Base-by-base conservation (phyloP, 2,888 invertebrate species). In the Phyto melanocephala region DNA sequence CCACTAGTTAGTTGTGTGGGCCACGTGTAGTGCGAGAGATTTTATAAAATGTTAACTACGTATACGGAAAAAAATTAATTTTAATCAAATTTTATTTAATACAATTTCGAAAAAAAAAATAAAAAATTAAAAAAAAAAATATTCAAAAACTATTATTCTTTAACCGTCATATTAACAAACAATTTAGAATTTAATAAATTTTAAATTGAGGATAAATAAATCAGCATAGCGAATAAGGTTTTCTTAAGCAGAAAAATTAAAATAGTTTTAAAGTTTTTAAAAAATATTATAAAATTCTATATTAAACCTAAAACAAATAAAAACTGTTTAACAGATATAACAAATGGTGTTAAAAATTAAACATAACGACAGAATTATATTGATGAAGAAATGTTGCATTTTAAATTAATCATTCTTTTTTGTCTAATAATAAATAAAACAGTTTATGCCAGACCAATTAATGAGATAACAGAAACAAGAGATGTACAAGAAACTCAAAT, bases 1-100 rank as follows among this genome's bases (percentile, higher is more conserved):
- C 45, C 54, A 42, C 24, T 45, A 62, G 22, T 70, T 70, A 47
- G 71, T 71, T 63, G 62, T 42, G 33, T 52, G 58, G 54, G 52
- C 67, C 79, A 72, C 75, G 75, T 79, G 79, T 67, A 68, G 71
- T 33, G 40, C 60, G 28, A 70, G 71, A 67, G 45, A 35, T 50
- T 74, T n/a, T 35, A 35, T 71, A 52, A 15, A 20, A 13, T 47
- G 7, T 70, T n/a, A 6, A 33, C 10, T 60, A 3, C 35, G 47
- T 13, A 37, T n/a, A 37, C 35, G 20, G 56, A 70, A 70, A 37
- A 42, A 58, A 13, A 63, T 45, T 22, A 10, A 0, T 22, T n/a
- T n/a, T 52, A n/a, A 24, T 10, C 1, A 33, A 17, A 10, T 28
- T 17, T 58, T 47, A 20, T 17, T 47, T 20, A 20, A 4, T 5